Base-by-base conservation (phyloP, 2,113 vertebrate genomes). In the Panurus biarmicus region DNA sequence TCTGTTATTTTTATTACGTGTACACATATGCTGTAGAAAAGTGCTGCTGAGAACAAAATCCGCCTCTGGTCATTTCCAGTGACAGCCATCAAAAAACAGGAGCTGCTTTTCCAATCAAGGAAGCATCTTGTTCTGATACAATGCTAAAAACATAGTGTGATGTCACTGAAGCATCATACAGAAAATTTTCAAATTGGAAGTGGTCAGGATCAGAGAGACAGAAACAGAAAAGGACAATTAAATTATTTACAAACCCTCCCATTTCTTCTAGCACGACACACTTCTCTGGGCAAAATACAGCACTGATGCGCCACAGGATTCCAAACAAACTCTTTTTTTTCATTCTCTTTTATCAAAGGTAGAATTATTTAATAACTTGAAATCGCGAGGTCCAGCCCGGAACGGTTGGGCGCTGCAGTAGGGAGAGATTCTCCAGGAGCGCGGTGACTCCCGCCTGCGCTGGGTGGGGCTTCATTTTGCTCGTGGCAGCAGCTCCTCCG, bases 171-270 rank as follows among this genome's bases (percentile, higher is more conserved):
- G 42, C 16, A 45, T 53, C 14, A 10, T 4, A 9, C 1, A 60
- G 58, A 57, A 44, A 50, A 80, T 9, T 18, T 66, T 51, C 6
- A 10, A 24, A 29, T 24, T 24, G 24, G 36, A 38, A 70, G 69
- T 0, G 0, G 14, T 57, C n/a, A 66, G 64, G 33, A 44, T 70
- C 31, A 5, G 33, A n/a, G 66, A 1, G 2, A 42, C 7, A 57
- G 42, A 58, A 77, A 80, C 7, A 25, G 47, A 48, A 82, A 33
- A 86, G 42, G 18, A 26, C 26, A 57, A 57, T 23, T 45, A 31
- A 54, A 70, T 51, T 69, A 69, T n/a, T 74, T 81, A 35, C 40
- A 73, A 33, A 4, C 21, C 19, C 11, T 67, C 31, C 20, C 35
- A 58, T 74, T 82, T 85, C 40, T 92, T 56, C 36, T 47, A 26